Conservation (phyloP, 2,113 vertebrate species). For the Mesoclemmys tuberculata region DNA sequence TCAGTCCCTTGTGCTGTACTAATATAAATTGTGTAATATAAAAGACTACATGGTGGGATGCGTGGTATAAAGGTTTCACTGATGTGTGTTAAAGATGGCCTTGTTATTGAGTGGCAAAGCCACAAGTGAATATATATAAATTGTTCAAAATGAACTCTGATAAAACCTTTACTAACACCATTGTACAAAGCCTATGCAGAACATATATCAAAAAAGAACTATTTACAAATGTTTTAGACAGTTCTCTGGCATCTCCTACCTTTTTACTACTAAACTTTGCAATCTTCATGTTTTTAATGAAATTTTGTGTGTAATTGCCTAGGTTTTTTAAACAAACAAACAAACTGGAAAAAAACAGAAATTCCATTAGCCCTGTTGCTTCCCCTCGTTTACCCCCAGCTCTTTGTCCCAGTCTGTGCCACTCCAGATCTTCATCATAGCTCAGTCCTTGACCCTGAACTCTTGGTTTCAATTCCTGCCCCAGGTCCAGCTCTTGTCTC, state of each 20-base stretch:
- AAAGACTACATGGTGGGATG: not conserved
- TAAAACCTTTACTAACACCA: not conserved
- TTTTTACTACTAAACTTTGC: not conserved
- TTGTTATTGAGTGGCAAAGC: not conserved
- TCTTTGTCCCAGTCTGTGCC: not conserved
- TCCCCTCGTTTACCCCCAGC: not conserved
- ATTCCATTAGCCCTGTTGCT: fast-evolving
- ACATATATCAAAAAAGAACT: fast-evolving
- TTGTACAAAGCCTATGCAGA: not conserved
- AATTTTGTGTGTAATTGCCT: not conserved
- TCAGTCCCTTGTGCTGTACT: not conserved
- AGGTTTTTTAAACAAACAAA: not conserved
- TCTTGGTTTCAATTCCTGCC: not conserved
- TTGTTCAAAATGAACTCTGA: not conserved
- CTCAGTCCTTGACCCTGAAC: not conserved
- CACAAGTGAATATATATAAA: not conserved
- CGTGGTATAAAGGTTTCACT: not conserved
- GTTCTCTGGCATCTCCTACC: not conserved
- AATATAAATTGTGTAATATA: not conserved
- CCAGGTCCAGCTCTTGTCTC: not conserved
- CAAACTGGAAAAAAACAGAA: not conserved
- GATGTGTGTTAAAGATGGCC: not conserved
- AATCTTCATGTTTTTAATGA: not conserved
- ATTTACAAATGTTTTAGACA: not conserved
- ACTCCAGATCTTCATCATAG: not conserved